Percentiles rank a stretch among this genome's conserved stretches.
Conservation (phyloP, 2,888 invertebrate species). For the Oxycera nigricornis region DNA sequence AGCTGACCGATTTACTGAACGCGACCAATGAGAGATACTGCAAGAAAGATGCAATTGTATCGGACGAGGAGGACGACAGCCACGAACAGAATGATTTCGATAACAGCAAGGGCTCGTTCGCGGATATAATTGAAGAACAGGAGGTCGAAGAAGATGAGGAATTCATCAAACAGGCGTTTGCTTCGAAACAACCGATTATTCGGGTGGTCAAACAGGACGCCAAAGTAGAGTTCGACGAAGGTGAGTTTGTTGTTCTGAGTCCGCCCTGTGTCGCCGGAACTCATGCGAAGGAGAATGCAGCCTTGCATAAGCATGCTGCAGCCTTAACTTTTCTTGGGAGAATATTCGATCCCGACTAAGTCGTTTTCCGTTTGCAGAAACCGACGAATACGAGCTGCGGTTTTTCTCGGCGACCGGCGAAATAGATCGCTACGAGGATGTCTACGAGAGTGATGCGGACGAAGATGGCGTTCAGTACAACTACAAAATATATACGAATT, state of each 20-base stretch:
- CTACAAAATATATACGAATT: background rate
- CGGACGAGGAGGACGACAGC: background rate
- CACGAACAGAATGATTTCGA: background rate
- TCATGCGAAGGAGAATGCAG: background rate
- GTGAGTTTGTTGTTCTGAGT: conserved; percentile 2
- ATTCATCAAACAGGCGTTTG: background rate
- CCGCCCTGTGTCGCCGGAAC: too few species aligned
- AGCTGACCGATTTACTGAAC: conserved; percentile 40
- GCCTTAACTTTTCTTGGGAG: background rate
- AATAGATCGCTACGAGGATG: background rate
- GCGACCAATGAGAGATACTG: conserved; percentile 38
- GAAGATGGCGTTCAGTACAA: background rate
- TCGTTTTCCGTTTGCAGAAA: conserved; percentile 16
- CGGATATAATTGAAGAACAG: conserved; percentile 7
- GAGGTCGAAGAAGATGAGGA: background rate
- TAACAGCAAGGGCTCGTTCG: background rate
- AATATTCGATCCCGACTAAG: background rate
- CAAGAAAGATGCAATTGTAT: background rate
- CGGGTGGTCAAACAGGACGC: background rate
- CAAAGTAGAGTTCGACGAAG: background rate
- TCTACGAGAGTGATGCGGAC: conserved; percentile 6
- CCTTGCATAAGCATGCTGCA: background rate
- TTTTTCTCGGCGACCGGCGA: conserved; percentile 7
- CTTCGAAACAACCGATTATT: background rate
- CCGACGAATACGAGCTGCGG: conserved; percentile 41